Base-by-base conservation (phyloP, 2,797 vertebrate genomes). In the Dermochelys coriacea region DNA sequence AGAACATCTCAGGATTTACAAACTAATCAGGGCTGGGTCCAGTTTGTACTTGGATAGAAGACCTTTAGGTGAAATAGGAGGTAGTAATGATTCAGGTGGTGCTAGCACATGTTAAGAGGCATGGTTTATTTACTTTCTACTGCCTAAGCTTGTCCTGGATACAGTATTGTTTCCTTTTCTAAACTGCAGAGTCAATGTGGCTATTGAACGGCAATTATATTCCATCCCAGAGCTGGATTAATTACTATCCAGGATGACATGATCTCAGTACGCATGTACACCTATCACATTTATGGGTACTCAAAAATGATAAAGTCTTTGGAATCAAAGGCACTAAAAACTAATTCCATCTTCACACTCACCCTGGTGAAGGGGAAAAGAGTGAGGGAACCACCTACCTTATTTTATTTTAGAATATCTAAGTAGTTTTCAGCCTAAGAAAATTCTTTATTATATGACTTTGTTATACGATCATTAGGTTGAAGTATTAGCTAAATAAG, bases 251-350 rank as follows among this genome's bases (percentile, higher is more conserved):
- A n/a, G 71, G 81, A 51, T 0, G 1, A 80, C 4, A 45, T 0
- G 1, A 52, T 2, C 37, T 45, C 57, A 0, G 1, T 15, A 10
- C 5, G 21, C 0, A 0, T 3, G 64, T 2, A 10, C 23, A 34
- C 18, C 12, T 2, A 14, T 3, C 37, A 1, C 10, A 91, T 45
- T 71, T 81, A 31, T 5, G 10, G n/a, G 2, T 11, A 23, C 61
- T 12, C 27, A 34, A 51, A 19, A 21, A 7, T 10, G 23, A 10
- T 61, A 31, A 83, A 80, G 54, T 1, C 11, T 51, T 34, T 49
- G 23, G 55, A 64, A 52, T 52, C 41, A 37, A 50, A 83, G 80
- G 79, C 51, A 41, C 27, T 3, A 4, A 2, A 25, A 57, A 19
- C 31, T n/a, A 89, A 59, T 23, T 14, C 18, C 4, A 8, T 29